A percentile compares a stretch with the other conserved stretches of the same genome.
Conservation (phyloP, 2,797 vertebrate genomes). For the Lacerta viridis region DNA sequence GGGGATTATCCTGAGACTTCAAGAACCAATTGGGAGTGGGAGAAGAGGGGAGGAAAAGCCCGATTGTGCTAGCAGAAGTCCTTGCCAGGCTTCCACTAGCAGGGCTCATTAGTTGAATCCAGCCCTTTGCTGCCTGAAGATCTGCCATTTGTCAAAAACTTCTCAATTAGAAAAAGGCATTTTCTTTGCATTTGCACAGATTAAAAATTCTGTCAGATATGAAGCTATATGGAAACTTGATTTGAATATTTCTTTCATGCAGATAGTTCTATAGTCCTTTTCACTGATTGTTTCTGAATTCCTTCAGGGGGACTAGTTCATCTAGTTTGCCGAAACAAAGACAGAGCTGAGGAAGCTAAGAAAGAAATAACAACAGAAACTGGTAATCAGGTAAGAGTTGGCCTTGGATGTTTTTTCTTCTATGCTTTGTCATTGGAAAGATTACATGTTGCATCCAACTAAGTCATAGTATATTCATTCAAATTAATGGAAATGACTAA, state of each 20-base stretch:
- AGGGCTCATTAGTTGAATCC: too few relatives aligned
- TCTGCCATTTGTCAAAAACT: background rate
- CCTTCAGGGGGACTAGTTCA: constrained; percentile 89
- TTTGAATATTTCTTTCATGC: background rate
- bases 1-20: too few relatives aligned
- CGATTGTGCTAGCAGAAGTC: too few relatives aligned
- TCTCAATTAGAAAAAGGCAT: background rate
- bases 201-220: background rate
- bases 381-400: constrained; percentile 80
- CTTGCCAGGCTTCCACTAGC: too few relatives aligned
- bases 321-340: constrained; percentile 87
- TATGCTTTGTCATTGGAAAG: background rate
- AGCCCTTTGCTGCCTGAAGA: background rate
- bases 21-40: too few relatives aligned
- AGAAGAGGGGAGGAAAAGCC: too few relatives aligned
- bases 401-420: constrained; percentile 8
- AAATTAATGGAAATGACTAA: too few relatives aligned
- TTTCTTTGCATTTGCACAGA: background rate
- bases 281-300: constrained; percentile 41
- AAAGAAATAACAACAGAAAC: constrained; percentile 82
- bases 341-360: constrained; percentile 82
- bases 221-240: background rate
- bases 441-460: too few relatives aligned
- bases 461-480: too few relatives aligned
- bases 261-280: background rate